Percentiles rank a stretch among this genome's conserved stretches.
phyloP scores from a whole-genome alignment of 1,140 invertebrate species.

The Brachionus angularis region DNA sequence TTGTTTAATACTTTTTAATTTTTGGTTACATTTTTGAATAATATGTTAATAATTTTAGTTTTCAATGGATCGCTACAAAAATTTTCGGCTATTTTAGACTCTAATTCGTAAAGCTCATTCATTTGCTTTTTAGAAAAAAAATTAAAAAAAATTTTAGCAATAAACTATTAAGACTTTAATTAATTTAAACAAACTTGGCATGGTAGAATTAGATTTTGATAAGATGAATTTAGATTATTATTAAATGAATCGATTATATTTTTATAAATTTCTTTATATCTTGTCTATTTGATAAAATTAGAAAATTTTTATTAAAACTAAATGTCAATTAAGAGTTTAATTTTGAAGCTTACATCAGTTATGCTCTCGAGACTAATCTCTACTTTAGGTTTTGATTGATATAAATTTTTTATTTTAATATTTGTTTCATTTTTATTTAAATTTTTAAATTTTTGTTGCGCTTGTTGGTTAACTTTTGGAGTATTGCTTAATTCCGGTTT shows the following conservation, averaged over 20 bases:
- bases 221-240: constrained; percentile 6
- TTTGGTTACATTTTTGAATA: neutral
- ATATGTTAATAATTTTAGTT: neutral
- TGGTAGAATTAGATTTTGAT: constrained; percentile 7
- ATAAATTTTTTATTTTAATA: neutral
- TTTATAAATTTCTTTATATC: neutral
- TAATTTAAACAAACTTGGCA: neutral
- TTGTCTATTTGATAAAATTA: too few species aligned
- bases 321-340: too few species aligned
- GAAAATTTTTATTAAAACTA: too few species aligned
- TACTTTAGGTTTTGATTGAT: neutral
- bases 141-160: neutral
- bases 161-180: neutral
- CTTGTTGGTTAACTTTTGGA: neutral
- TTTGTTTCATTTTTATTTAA: neutral
- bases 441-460: constrained; percentile 2
- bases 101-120: constrained; percentile 10
- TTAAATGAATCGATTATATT: constrained; percentile 2
- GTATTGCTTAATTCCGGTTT: neutral
- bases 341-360: too few species aligned
- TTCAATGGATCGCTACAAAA: neutral
- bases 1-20: neutral
- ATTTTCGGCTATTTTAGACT: neutral
- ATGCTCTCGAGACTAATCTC: neutral
- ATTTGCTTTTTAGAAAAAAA: neutral